Base-by-base conservation (phyloP, 1,140 invertebrate species). In the Conus betulinus region DNA sequence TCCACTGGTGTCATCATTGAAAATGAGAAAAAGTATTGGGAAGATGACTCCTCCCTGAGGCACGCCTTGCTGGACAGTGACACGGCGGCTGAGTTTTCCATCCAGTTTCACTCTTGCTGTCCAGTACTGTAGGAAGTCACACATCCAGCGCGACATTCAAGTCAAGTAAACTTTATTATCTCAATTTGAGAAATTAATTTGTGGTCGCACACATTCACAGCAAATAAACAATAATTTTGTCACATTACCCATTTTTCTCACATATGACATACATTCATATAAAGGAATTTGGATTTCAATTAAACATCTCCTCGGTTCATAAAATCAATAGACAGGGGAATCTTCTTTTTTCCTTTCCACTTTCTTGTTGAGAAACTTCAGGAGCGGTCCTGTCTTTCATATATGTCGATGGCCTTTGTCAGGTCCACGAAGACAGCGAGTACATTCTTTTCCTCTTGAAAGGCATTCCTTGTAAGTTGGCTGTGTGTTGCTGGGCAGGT, bases 21-120 rank as follows among this genome's bases (percentile, higher is more conserved):
- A 60, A 13, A 89, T 15, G 17, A 88, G 76, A 78, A 89, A 87
- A 23, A 90, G 83, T 5, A 63, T 89, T 3, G 78, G 84, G 5
- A 78, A 88, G 3, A 91, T 87, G 52, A 88, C 57, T 60, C 0
- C 57, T 11, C 57, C 57, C 8, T 60, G 57, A 2, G 57, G 57
- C 57, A 89, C 83, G 15, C 87, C 87, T 55, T 88, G 20, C 39
- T 27, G 27, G 78, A 81, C 0, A 20, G 8, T 81, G 15, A 81
- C 27, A 13, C 15, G 27, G 20, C 15, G 1, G 27, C 78, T 81
- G 39, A 8, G 0, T 27, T 81, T 2, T 8, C 78, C 78, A 39
- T 81, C 78, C 78, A 81, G 5, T 27, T 81, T 81, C 1, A 81
- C 78, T 4, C 78, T 8, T 39, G 78, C 78, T 39, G 39, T 3